Evolutionary conservation across 2,113 vertebrate species (phyloP).

Genomic region (Dasypus novemcinctus): DNA sequence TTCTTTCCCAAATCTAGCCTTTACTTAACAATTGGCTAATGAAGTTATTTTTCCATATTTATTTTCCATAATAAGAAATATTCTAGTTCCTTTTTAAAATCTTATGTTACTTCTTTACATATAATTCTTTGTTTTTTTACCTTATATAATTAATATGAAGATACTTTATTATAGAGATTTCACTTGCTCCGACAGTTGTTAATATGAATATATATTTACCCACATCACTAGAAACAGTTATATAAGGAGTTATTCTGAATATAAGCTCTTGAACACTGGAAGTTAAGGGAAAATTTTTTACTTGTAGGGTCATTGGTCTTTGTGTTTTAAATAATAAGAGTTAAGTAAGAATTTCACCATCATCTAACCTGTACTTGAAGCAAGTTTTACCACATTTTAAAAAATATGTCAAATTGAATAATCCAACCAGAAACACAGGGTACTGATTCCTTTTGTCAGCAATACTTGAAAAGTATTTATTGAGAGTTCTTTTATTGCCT

Average conservation of each 20-base stretch:
- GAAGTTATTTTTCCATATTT: slow-evolving; percentile 23
- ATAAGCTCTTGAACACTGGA: neutral
- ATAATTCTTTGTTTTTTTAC: neutral
- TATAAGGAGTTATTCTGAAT: neutral
- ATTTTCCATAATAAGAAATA: slow-evolving; percentile 37
- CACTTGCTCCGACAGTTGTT: neutral
- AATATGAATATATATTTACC: slow-evolving; percentile 3
- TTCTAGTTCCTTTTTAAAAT: neutral
- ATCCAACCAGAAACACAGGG: slow-evolving; percentile 34
- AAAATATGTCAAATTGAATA: slow-evolving; percentile 45
- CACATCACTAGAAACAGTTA: slow-evolving; percentile 10
- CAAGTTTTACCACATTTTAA: slow-evolving; percentile 56
- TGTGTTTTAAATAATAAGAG: slow-evolving; percentile 56
- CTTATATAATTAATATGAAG: neutral
- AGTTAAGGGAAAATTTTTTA: neutral
- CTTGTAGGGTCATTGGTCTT: neutral
- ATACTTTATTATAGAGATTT: slow-evolving; percentile 34
- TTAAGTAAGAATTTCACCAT: slow-evolving; percentile 21
- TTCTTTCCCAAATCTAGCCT: slow-evolving; percentile 22
- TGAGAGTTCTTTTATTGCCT: slow-evolving; percentile 57
- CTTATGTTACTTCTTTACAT: slow-evolving; percentile 30
- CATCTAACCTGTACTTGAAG: slow-evolving; percentile 26
- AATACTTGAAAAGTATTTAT: slow-evolving; percentile 65
- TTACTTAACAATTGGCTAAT: slow-evolving; percentile 26
- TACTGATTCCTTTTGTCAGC: slow-evolving; percentile 35